Evolutionary conservation across 37 sponge, comb jelly and placozoan species (phyloP).

Genomic region (Theonella swinhoei): DNA sequence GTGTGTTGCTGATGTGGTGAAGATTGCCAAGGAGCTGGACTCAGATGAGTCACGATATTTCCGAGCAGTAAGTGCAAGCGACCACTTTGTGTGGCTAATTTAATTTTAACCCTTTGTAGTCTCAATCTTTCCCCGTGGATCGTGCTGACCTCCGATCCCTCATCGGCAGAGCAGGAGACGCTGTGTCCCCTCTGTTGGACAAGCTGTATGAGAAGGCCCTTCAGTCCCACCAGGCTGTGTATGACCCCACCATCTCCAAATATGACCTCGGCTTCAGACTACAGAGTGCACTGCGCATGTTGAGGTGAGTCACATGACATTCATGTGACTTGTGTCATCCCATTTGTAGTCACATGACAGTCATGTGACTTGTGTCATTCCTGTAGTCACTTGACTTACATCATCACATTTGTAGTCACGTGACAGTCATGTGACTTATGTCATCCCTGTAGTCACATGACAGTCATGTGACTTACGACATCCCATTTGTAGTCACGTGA

Average conservation of each 20-base stretch:
- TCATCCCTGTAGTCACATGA: background rate
- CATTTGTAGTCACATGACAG: background rate
- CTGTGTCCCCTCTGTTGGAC: constrained; percentile 57
- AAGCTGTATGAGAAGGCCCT: constrained; percentile 74
- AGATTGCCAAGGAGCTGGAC: constrained; percentile 18
- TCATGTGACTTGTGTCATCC: background rate
- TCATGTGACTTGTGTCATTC: no score
- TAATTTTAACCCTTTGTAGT: no score
- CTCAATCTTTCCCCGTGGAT: constrained; percentile 37
- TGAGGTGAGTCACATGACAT: constrained; percentile 41
- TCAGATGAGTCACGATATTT: constrained; percentile 49
- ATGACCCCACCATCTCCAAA: constrained; percentile 45
- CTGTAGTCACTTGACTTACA: no score
- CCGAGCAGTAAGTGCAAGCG: constrained; percentile 38
- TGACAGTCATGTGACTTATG: background rate
- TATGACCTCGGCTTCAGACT: constrained; percentile 59
- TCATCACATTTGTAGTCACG: no score
- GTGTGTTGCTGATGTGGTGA: constrained; percentile 43
- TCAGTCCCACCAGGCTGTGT: constrained; percentile 36
- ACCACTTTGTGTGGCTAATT: background rate
- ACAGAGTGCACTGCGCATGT: constrained; percentile 49
- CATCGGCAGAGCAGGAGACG: constrained; percentile 60
- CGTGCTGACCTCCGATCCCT: constrained; percentile 27
- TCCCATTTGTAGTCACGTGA: background rate
- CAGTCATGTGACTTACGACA: background rate